Conservation (phyloP, 37 sponge, comb jelly and placozoan species). For the Crambe crambe region DNA sequence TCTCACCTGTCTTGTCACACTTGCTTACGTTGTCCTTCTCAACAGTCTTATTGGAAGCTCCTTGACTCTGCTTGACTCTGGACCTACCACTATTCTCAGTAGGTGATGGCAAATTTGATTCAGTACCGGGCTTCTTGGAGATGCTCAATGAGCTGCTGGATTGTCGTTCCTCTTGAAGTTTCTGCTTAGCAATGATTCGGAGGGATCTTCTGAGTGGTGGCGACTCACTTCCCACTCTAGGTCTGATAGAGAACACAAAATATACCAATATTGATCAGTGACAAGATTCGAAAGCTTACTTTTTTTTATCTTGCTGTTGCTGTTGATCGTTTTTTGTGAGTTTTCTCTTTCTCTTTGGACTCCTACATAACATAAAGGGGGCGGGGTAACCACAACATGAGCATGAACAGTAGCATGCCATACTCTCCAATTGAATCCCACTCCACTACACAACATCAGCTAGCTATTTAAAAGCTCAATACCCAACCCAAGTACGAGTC, state of each 20-base stretch:
- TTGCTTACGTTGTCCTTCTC: too few relatives aligned
- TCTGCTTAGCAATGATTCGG: constrained; percentile 16
- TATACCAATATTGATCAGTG: too few relatives aligned
- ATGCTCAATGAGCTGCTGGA: not conserved
- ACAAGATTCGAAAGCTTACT: not conserved
- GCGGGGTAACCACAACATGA: not conserved
- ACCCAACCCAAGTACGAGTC: too few relatives aligned
- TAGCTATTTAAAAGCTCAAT: too few relatives aligned
- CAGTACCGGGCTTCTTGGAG: not conserved
- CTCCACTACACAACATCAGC: too few relatives aligned
- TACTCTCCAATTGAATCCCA: too few relatives aligned
- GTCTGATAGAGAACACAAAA: not conserved
- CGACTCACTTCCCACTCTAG: not conserved
- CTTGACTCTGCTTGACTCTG: not conserved
- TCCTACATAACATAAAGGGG: constrained; percentile 13
- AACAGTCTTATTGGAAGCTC: not conserved
- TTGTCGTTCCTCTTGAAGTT: not conserved
- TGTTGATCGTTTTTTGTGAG: not conserved
- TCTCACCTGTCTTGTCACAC: not conserved
- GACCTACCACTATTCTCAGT: too few relatives aligned
- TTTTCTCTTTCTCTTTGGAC: constrained; percentile 6
- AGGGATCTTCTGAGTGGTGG: constrained; percentile 12
- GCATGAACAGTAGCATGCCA: not conserved
- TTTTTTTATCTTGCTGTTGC: not conserved
- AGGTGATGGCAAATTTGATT: too few relatives aligned